Conservation (phyloP, 2,888 invertebrate species). For the Zygothrica quintamaculata region DNA sequence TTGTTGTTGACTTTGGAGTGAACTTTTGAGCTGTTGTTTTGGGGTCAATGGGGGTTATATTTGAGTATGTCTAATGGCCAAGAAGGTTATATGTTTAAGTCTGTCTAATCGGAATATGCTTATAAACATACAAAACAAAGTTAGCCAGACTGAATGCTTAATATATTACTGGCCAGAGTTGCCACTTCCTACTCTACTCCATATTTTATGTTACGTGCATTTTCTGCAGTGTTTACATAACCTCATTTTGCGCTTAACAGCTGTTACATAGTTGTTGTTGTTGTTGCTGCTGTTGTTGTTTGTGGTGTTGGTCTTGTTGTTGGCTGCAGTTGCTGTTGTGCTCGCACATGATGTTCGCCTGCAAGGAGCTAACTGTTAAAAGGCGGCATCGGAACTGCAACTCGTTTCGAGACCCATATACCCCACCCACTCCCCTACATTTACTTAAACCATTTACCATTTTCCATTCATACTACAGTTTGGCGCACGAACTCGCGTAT, state of each 20-base stretch:
- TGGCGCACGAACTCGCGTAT: conserved; percentile 68
- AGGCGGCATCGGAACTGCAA: conserved; percentile 39
- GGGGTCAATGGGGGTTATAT: conserved; percentile 16
- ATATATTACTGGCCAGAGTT: too few species aligned
- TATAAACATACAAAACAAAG: too few species aligned
- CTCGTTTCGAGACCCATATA: conserved; percentile 45
- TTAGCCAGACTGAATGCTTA: too few species aligned
- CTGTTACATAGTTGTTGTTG: conserved; percentile 38
- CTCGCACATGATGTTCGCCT: conserved; percentile 22
- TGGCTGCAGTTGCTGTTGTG: conserved; percentile 23
- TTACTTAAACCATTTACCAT: conserved; percentile 12
- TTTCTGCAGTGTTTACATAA: conserved; percentile 15
- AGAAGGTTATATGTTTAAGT: conserved; percentile 6
- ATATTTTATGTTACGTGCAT: conserved; percentile 14
- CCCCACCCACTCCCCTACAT: too few species aligned
- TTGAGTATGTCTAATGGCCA: conserved; percentile 9
- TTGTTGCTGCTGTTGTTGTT: conserved; percentile 16
- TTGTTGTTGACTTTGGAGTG: background rate
- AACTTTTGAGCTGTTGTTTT: conserved; percentile 2
- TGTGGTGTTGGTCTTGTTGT: conserved; percentile 10
- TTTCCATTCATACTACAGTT: conserved; percentile 56
- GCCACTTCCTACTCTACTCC: background rate
- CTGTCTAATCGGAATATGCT: conserved; percentile 2
- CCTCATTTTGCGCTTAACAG: conserved; percentile 42
- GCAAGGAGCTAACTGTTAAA: conserved; percentile 50